Conservation (phyloP, 2,113 vertebrate species). For the Fulmarus glacialis region DNA sequence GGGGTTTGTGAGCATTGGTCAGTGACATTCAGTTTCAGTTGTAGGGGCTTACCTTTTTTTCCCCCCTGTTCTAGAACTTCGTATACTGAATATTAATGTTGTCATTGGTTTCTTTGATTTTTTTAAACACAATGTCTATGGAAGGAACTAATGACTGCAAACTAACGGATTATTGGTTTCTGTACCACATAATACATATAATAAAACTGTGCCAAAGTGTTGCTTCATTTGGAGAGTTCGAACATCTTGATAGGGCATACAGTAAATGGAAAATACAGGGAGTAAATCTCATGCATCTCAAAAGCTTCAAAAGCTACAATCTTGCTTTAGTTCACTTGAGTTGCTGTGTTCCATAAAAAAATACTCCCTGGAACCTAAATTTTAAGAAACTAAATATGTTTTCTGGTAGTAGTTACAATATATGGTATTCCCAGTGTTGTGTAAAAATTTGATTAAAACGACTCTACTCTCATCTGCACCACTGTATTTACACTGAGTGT, state of each 20-base stretch:
- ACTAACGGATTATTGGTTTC: background rate
- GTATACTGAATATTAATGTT: background rate
- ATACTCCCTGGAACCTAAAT: background rate
- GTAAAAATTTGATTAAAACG: background rate
- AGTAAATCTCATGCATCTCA: background rate
- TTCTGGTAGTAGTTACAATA: background rate
- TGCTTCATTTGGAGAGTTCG: background rate
- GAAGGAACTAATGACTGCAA: background rate
- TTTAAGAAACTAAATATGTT: background rate
- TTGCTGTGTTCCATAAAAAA: background rate
- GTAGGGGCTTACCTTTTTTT: background rate
- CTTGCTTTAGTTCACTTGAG: background rate
- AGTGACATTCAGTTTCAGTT: background rate
- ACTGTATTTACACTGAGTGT: background rate
- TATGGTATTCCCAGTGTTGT: background rate
- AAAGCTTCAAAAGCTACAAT: background rate
- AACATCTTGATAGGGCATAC: background rate
- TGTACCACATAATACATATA: background rate
- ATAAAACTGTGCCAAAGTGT: background rate
- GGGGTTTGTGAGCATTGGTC: background rate
- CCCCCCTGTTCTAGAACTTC: background rate
- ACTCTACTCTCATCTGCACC: background rate
- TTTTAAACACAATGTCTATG: background rate
- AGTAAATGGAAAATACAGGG: background rate
- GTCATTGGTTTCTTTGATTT: background rate